Base-by-base conservation (phyloP, 2,888 invertebrate genomes). In the Galeruca laticollis region DNA sequence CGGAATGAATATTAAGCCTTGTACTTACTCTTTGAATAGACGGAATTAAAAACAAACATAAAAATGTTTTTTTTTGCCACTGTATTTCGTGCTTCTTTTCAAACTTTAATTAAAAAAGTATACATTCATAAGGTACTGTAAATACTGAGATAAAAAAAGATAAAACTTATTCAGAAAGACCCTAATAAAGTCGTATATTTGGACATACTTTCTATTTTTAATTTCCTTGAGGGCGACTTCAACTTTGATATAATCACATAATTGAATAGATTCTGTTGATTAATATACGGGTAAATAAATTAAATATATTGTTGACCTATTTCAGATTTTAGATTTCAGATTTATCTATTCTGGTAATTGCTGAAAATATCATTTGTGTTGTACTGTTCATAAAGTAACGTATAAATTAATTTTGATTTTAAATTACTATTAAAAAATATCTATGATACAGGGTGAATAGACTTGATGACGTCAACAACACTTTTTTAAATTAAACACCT, bases 101-200 rank as follows among this genome's bases (percentile, higher is more conserved):
- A 5, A 18, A 33, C 51, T 51, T 49, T 49, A 49, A 61, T 61
- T 61, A 61, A 61, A 61, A 60, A 51, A 51, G 51, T 51, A 31
- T 54, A 54, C n/a, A 26, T 54, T 31, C 8, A 31, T n/a, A 18
- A 18, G 10, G 18, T 47, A 47, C 47, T 15, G 4, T n/a, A 13
- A 13, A n/a, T 40, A 40, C 5, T 11, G 20, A 15, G 47, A n/a
- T 33, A 43, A 49, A 43, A 35, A 61, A 20, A 18, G n/a, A 20
- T 4, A 47, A 31, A 13, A 18, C 11, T 40, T n/a, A 31, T 51
- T 54, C 54, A 54, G 13, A 31, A 26, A 26, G 31, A 31, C 26
- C 13, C 31, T 51, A 20, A 51, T 51, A 3, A 20, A 51, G 20
- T 21, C 3, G 26, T 6, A 26, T 26, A 26, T 26, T 43, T 15